Evolutionary conservation across 2,888 invertebrate species (phyloP).

Genomic region (Urechis unicinctus): DNA sequence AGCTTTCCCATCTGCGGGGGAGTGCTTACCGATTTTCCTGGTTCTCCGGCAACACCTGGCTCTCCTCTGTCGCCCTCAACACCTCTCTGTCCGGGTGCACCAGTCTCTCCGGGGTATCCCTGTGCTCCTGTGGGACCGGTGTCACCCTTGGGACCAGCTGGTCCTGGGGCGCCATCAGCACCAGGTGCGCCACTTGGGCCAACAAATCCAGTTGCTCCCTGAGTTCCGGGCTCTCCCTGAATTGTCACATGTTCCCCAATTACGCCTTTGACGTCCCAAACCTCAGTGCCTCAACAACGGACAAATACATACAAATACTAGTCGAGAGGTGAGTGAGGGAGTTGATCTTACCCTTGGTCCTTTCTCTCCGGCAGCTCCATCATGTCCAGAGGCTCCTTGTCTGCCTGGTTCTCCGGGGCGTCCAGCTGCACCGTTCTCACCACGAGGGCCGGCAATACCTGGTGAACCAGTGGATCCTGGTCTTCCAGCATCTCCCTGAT

Average conservation of each 20-base stretch:
- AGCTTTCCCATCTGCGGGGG: too few relatives aligned
- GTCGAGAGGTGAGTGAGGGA: too few relatives aligned
- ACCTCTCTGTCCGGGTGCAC: constrained; percentile 14
- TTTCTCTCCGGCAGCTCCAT: constrained; percentile 18
- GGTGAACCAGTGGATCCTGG: constrained; percentile 17
- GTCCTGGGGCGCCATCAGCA: constrained; percentile 11
- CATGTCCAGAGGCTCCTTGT: constrained; percentile 13
- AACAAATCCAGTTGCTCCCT: constrained; percentile 12
- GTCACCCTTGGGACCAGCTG: constrained; percentile 16
- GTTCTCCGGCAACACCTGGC: constrained; percentile 11
- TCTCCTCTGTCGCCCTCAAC: constrained; percentile 16
- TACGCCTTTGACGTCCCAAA: too few relatives aligned
- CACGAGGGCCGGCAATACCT: constrained; percentile 17
- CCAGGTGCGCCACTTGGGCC: constrained; percentile 13
- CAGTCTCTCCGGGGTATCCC: constrained; percentile 13
- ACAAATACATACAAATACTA: too few relatives aligned
- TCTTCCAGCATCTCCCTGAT: constrained; percentile 17
- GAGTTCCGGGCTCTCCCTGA: constrained; percentile 10
- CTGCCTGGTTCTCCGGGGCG: constrained; percentile 11
- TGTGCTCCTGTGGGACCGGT: constrained; percentile 9
- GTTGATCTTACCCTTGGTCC: constrained; percentile 19
- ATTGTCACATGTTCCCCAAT: background rate
- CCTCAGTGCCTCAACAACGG: too few relatives aligned
- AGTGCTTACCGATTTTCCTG: constrained; percentile 16
- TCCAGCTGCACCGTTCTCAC: constrained; percentile 10